Conservation (phyloP, 2,113 vertebrate genomes). For the Odontesthes bonariensis region DNA sequence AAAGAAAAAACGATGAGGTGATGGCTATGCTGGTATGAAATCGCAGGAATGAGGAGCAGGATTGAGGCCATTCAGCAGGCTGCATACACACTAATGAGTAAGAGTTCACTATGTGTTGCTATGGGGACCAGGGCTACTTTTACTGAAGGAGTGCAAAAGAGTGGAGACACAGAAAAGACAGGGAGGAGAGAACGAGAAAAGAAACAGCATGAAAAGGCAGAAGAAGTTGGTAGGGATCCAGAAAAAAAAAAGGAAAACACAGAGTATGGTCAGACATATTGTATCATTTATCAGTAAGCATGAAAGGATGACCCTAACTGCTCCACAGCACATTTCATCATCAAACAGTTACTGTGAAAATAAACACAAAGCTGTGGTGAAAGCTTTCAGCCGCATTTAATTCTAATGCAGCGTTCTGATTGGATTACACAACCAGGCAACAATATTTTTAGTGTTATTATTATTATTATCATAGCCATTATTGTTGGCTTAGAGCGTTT, state of each 20-base stretch:
- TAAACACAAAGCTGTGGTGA: constrained; percentile 4
- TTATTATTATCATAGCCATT: constrained; percentile 41
- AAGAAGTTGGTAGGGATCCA: constrained; percentile 45
- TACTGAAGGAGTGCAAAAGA: constrained; percentile 72
- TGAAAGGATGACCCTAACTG: constrained; percentile 5
- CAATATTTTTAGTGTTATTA: constrained; percentile 43
- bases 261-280: constrained; percentile 31
- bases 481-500: constrained; percentile 48
- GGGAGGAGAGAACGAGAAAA: constrained; percentile 28
- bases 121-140: constrained; percentile 80
- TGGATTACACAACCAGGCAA: constrained; percentile 44
- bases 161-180: constrained; percentile 59
- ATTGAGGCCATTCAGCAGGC: constrained; percentile 56
- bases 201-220: constrained; percentile 35
- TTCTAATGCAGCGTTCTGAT: constrained; percentile 31
- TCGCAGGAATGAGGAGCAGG: constrained; percentile 61
- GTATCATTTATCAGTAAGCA: background rate
- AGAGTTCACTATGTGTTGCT: constrained; percentile 80
- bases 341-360: constrained; percentile 11
- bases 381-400: constrained; percentile 22
- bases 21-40: constrained; percentile 39
- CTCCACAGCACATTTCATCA: constrained; percentile 7
- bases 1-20: constrained; percentile 2
- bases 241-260: constrained; percentile 15
- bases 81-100: constrained; percentile 75